These are phyloP conservation scores for Germaria angustata DNA, from an alignment of 2,888 invertebrate species.

Conservation along the genomic window DNA sequence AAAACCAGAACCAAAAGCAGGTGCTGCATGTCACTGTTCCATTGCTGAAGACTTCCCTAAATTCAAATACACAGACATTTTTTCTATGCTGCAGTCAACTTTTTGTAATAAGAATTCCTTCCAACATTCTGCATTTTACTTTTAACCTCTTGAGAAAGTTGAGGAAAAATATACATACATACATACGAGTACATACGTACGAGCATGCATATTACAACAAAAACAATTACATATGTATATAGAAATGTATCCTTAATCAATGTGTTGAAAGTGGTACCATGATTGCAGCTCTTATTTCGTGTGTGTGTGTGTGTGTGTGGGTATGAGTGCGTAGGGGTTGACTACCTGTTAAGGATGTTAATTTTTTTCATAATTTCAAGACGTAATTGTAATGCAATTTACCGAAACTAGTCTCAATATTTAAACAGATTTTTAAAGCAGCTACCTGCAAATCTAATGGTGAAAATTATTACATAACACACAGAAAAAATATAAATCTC, in stretches of 20 bases:
- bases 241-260: constrained; percentile 2
- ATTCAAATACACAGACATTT: background rate
- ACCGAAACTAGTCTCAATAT: background rate
- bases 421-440: background rate
- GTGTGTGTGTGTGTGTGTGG: background rate
- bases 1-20: constrained; percentile 45
- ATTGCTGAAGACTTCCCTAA: constrained; percentile 4
- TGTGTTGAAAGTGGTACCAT: constrained; percentile 2
- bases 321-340: constrained; percentile 1
- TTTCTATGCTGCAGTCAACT: background rate
- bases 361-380: background rate
- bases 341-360: constrained; percentile 33
- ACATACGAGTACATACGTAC: too few relatives aligned
- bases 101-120: background rate
- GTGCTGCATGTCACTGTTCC: constrained; percentile 54
- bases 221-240: background rate
- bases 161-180: background rate
- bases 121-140: background rate
- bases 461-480: too few relatives aligned
- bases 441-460: background rate
- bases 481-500: too few relatives aligned
- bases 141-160: background rate
- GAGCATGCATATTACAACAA: background rate
- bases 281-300: constrained; percentile 2
- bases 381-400: background rate